These are phyloP conservation scores for Sipunculus nudus DNA, from an alignment of 2,888 invertebrate species.

Conservation along the genomic window DNA sequence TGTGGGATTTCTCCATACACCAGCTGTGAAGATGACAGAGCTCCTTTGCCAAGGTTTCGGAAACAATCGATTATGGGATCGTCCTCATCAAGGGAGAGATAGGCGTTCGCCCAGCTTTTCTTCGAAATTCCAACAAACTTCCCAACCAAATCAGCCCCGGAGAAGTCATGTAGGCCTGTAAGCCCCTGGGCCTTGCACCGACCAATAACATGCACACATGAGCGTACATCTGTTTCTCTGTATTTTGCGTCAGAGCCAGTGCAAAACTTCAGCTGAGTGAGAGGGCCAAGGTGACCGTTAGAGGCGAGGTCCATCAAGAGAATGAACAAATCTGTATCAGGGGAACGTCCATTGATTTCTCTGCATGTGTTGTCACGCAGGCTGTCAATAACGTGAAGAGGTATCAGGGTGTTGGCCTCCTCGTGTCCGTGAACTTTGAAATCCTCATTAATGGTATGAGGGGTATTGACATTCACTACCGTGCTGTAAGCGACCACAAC, in stretches of 20 bases:
- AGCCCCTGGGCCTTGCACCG: conserved; percentile 13
- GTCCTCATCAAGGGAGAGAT: not conserved
- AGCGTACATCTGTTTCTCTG: conserved; percentile 13
- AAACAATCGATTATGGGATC: conserved; percentile 7
- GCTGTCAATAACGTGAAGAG: conserved; percentile 10
- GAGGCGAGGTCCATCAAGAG: conserved; percentile 12
- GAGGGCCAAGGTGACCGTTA: conserved; percentile 1
- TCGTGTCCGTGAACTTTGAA: too few relatives aligned
- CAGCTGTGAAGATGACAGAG: not conserved
- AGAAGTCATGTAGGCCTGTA: conserved; percentile 18
- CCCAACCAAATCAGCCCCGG: conserved; percentile 21
- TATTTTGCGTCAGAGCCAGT: conserved; percentile 20
- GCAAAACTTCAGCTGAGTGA: conserved; percentile 5
- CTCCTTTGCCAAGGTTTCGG: not conserved
- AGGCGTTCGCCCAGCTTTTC: conserved; percentile 21
- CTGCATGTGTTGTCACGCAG: not conserved
- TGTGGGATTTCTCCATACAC: not conserved
- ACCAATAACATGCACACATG: conserved; percentile 13
- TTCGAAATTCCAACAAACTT: conserved; percentile 24
- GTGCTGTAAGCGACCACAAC: too few relatives aligned
- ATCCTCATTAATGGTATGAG: too few relatives aligned
- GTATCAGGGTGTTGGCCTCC: conserved; percentile 21
- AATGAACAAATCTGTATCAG: conserved; percentile 19
- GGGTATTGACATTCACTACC: too few relatives aligned
- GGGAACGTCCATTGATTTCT: conserved; percentile 17